Evolutionary conservation across 2,888 invertebrate species (phyloP).

Genomic region (Parnassius apollo): DNA sequence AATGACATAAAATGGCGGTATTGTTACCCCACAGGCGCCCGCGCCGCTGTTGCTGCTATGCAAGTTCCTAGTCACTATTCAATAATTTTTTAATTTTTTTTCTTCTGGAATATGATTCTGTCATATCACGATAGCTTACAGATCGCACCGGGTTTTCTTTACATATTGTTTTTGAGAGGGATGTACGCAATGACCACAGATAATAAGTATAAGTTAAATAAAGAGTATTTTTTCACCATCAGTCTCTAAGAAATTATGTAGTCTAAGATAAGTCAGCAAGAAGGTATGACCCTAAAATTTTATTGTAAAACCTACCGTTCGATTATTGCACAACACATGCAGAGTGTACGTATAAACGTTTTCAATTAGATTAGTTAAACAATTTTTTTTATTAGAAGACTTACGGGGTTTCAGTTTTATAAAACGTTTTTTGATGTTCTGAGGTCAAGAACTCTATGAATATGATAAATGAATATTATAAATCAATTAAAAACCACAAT

Average conservation of each 20-base stretch:
- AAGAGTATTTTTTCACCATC: constrained; percentile 41
- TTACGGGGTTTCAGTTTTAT: too few relatives aligned
- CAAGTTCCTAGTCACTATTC: too few relatives aligned
- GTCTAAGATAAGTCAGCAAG: constrained; percentile 62
- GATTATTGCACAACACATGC: constrained; percentile 78
- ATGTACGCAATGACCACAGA: constrained; percentile 35
- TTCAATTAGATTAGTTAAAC: constrained; percentile 37
- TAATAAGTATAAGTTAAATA: constrained; percentile 37
- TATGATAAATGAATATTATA: too few relatives aligned
- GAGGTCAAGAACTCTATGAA: not conserved
- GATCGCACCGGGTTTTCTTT: not conserved
- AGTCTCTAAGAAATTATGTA: constrained; percentile 57
- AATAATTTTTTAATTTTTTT: too few relatives aligned
- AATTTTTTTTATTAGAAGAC: constrained; percentile 40
- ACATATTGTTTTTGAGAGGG: constrained; percentile 2
- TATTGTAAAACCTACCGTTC: constrained; percentile 59
- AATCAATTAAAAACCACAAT: too few relatives aligned
- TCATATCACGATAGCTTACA: too few relatives aligned
- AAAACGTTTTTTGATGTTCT: not conserved
- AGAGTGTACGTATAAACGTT: constrained; percentile 73
- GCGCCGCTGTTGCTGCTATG: too few relatives aligned
- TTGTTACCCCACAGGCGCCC: too few relatives aligned
- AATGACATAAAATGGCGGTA: too few relatives aligned
- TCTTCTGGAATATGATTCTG: too few relatives aligned
- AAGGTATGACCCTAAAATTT: constrained; percentile 55